These are phyloP conservation scores for Diachasmimorpha longicaudata DNA, from an alignment of 1,140 invertebrate genomes.

Conservation along the genomic window DNA sequence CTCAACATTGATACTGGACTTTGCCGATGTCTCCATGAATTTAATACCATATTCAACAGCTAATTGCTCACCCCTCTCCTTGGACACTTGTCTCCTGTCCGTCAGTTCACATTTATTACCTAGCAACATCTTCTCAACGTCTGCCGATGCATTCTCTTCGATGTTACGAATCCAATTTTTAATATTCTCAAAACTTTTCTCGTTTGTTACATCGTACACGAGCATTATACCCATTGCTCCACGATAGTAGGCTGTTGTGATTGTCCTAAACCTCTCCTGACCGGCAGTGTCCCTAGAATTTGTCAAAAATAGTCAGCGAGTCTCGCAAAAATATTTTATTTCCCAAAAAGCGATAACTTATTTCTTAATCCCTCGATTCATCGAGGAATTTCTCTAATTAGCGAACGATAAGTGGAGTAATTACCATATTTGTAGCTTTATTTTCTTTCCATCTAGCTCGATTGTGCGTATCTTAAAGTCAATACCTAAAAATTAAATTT, in stretches of 20 bases:
- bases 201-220: conserved; percentile 98
- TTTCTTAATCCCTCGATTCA: too few relatives aligned
- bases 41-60: conserved; percentile 91
- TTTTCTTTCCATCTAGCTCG: conserved; percentile 97
- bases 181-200: conserved; percentile 98
- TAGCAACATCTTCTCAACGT: conserved; percentile 94
- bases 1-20: conserved; percentile 90
- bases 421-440: conserved; percentile 98
- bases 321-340: neutral
- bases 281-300: conserved; percentile 89
- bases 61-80: conserved; percentile 72
- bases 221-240: conserved; percentile 99
- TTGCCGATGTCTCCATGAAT: conserved; percentile 93
- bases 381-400: too few relatives aligned
- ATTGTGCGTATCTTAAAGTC: conserved; percentile 99
- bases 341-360: too few relatives aligned
- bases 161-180: conserved; percentile 99
- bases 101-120: conserved; percentile 95
- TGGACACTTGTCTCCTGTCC: conserved; percentile 86
- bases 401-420: conserved; percentile 32
- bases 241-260: conserved; percentile 97
- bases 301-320: conserved; percentile 18
- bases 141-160: conserved; percentile 93
- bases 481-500: conserved; percentile 75
- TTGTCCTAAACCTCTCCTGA: conserved; percentile 95